Base-by-base conservation (phyloP, 35 echinoderm and acorn worm genomes). In the Ophioderma brevispina region DNA sequence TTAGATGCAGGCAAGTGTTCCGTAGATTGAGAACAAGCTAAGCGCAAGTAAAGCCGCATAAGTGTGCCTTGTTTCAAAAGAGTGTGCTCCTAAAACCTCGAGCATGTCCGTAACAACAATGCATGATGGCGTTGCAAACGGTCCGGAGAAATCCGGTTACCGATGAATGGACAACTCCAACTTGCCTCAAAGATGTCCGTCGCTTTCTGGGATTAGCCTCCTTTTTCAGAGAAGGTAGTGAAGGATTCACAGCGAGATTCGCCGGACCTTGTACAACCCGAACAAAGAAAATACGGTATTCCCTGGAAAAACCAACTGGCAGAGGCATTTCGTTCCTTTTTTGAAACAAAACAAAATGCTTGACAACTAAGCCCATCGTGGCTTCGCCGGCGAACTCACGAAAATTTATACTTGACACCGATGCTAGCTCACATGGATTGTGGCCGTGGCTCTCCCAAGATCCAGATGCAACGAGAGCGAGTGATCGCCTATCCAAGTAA, bases 401-500 rank as follows among this genome's bases (percentile, higher is more conserved):
- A 0, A 30, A 14, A 0, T 89, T 89, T n/a, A 52, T 89, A 33
- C 25, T 89, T 19, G 87, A 89, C 38, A 89, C 40, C 23, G 87
- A n/a, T 39, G 76, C 87, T n/a, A 79, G 76, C 28, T 32, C 80
- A 30, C 15, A 33, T 18, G 87, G 76, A 0, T 41, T 89, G 15
- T 76, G 77, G 46, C 8, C 76, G 3, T 6, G 28, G 25, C 87
- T 89, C 15, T 80, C 87, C 39, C 87, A 89, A 40, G 77, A 36
- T 8, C 76, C 80, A 15, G 30, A 75, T 52, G 77, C n/a, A n/a
- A 41, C 13, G 11, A 46, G 34, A 76, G 80, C 35, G 37, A 15
- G 87, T 89, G 28, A 89, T 89, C 35, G 75, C 87, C 17, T 89
- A 89, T 37, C 28, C 64, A 89, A 76, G 30, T 10, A 42, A 80